Base-by-base conservation (phyloP, 2,113 vertebrate genomes). In the Eublepharis macularius region DNA sequence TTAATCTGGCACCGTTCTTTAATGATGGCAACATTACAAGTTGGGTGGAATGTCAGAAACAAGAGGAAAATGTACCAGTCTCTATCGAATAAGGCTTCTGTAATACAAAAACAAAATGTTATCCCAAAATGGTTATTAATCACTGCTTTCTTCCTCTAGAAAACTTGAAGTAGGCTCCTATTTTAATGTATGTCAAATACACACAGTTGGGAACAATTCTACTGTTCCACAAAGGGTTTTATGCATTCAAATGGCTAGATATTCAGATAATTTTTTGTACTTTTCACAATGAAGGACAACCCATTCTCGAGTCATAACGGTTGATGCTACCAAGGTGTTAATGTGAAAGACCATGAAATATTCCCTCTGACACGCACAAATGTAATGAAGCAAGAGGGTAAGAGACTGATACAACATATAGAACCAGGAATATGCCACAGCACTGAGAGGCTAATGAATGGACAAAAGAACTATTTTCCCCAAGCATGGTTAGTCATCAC, bases 391-490 rank as follows among this genome's bases (percentile, higher is more conserved):
- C 57, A 24, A n/a, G 81, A 78, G 69, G 51, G 34, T 63, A 54
- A 47, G 54, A 88, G 89, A 80, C 21, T 74, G 88, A 54, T 74
- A 63, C 91, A 89, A 90, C 1, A 34, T 72, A 83, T 36, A 87
- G 66, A 91, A 86, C 75, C 84, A 87, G 89, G 91, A 86, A 92
- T 88, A 85, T 41, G 79, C 68, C 87, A 89, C 76, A 73, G 79
- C 60, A 76, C 88, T 94, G 87, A 72, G 92, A 94, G 86, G 89
- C 89, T 89, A 89, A 94, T 90, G 92, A 95, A 94, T 90, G 60
- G 85, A 95, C 92, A 94, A 95, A 92, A 92, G 90, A 93, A 90
- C 74, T 86, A 90, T 90, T 89, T 90, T 91, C 87, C 90, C 81
- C 84, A 70, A 88, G 85, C 91, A 81, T 63, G 60, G 90, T 82